Base-by-base conservation (phyloP, 2,888 invertebrate species). In the Punctoribates punctum region DNA sequence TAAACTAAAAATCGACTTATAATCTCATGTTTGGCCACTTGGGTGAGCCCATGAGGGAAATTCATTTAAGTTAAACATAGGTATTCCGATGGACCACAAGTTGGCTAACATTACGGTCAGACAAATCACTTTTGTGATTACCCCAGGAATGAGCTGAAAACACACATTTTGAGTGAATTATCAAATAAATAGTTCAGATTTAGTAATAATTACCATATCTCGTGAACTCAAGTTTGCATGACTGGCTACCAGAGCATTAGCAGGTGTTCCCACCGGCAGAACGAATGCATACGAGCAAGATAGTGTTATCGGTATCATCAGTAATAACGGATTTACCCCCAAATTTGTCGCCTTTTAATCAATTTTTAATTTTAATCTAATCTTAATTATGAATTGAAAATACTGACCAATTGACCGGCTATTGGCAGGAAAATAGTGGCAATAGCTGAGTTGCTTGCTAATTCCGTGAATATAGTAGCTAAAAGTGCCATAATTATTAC, bases 181-280 rank as follows among this genome's bases (percentile, higher is more conserved):
- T 20, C 9, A 15, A 3, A 67, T 23, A 67, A 67, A 6, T 67
- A 9, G 5, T 27, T 42, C 3, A 20, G 8, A 38, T 34, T 5
- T 23, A 9, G 25, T 25, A 8, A 54, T 6, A 73, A 57, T 48
- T 75, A 90, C 89, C 89, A 93, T 92, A 81, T 91, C 91, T 77
- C 88, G 87, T 11, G 91, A 90, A 79, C 88, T 88, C 84, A 93
- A 91, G 81, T 90, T 89, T 5, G 91, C 91, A 15, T 92, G 91
- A 0, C 91, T 91, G 20, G 92, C 91, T 0, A 92, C 94, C 77
- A 96, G 92, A 6, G 96, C 96, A 85, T 96, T 96, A 27, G 96
- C 95, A 2, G 96, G 95, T 0, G 96, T 96, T 73, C 94, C 94
- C 20, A 96, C 95, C 0, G 95, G 96, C 84, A 96, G 87, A 87